phyloP scores from a whole-genome alignment of 2,797 vertebrate genomes.

The Hyperoplus lanceolatus region DNA sequence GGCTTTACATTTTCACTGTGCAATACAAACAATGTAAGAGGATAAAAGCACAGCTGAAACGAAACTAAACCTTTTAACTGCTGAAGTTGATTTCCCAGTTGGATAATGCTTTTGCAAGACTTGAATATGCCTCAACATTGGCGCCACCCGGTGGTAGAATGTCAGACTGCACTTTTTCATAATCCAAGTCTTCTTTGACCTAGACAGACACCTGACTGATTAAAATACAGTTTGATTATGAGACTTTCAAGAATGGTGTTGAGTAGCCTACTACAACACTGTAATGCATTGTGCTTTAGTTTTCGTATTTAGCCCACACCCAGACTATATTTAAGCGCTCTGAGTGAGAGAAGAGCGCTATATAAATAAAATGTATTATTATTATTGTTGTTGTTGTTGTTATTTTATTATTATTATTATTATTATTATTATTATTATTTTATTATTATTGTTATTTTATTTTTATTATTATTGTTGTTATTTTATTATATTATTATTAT shows the following conservation, averaged over 20 bases:
- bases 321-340: neutral
- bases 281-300: conserved; percentile 9
- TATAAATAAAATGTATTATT: no score
- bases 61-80: neutral
- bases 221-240: neutral
- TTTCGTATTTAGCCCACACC: conserved; percentile 12
- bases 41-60: neutral
- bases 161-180: neutral
- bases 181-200: no score
- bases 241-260: no score
- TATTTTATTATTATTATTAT: no score
- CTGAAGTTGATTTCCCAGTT: neutral
- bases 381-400: no score
- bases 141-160: neutral
- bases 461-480: neutral
- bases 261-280: no score
- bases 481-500: no score
- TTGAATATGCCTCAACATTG: neutral
- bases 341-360: no score
- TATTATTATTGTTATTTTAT: no score
- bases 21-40: neutral
- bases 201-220: neutral
- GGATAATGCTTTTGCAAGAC: neutral
- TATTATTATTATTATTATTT: no score
- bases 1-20: neutral